These are phyloP conservation scores for Steromphala cineraria DNA, from an alignment of 2,888 invertebrate genomes.

Conservation along the genomic window DNA sequence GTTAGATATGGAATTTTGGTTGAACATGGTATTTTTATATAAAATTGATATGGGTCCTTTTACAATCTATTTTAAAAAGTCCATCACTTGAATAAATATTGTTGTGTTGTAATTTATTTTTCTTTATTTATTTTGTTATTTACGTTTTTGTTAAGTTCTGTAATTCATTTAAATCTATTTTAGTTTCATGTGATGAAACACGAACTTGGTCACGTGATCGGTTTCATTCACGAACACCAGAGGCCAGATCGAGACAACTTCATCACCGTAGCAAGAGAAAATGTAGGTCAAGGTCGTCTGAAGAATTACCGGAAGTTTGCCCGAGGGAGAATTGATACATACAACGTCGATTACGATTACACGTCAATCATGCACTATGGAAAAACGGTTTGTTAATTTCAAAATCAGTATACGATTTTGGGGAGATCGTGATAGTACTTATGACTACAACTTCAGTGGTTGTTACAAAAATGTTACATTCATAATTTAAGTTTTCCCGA, in stretches of 20 bases:
- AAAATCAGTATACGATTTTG: background rate
- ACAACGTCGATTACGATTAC: conserved; percentile 81
- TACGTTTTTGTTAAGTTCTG: background rate
- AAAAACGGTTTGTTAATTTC: conserved; percentile 44
- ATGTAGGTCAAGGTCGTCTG: conserved; percentile 22
- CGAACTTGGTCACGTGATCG: conserved; percentile 45
- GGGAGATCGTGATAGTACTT: too few relatives aligned
- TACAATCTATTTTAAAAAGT: too few relatives aligned
- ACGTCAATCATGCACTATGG: conserved; percentile 86
- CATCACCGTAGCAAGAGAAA: conserved; percentile 29
- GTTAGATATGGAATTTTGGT: too few relatives aligned
- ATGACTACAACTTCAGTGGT: too few relatives aligned
- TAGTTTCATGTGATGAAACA: conserved; percentile 38
- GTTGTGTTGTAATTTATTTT: too few relatives aligned
- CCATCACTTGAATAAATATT: too few relatives aligned
- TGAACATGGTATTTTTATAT: too few relatives aligned
- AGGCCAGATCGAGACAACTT: conserved; percentile 35
- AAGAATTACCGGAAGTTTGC: conserved; percentile 14
- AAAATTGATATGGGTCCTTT: too few relatives aligned
- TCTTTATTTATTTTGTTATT: background rate
- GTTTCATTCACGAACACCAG: conserved; percentile 42
- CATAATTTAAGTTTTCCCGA: too few relatives aligned
- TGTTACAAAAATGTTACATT: too few relatives aligned
- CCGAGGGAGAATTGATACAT: background rate
- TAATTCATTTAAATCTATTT: background rate